Evolutionary conservation across 2,113 vertebrate genomes (phyloP).

Genomic region (Siniperca chuatsi): DNA sequence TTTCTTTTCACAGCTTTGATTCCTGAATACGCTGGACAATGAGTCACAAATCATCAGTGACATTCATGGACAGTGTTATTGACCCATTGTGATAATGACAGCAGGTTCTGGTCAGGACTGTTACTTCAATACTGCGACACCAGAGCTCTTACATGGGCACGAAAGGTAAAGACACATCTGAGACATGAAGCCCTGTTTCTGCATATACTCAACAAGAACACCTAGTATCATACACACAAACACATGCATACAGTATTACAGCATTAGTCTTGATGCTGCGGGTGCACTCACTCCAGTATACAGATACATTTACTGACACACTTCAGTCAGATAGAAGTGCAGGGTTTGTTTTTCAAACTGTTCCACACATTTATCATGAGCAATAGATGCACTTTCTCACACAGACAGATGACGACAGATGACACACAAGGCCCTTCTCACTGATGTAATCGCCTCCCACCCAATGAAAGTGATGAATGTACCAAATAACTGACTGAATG

Average conservation of each 20-base stretch:
- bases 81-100: constrained; percentile 4
- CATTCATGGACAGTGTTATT: neutral
- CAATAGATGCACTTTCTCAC: constrained; percentile 37
- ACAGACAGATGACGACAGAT: neutral
- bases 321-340: constrained; percentile 24
- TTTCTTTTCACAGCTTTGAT: constrained; percentile 25
- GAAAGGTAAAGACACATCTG: neutral
- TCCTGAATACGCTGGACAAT: neutral
- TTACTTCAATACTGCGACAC: constrained; percentile 35
- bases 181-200: constrained; percentile 7
- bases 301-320: constrained; percentile 21
- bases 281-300: neutral
- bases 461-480: constrained; percentile 66
- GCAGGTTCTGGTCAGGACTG: constrained; percentile 47
- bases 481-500: constrained; percentile 72
- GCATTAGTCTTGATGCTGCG: constrained; percentile 23
- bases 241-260: neutral
- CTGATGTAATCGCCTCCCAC: constrained; percentile 26
- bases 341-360: constrained; percentile 38
- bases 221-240: constrained; percentile 16
- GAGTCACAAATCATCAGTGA: constrained; percentile 11
- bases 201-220: constrained; percentile 2
- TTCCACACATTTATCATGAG: constrained; percentile 37
- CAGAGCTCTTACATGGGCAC: constrained; percentile 8
- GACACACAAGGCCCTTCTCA: constrained; percentile 38